Base-by-base conservation (phyloP, 2,888 invertebrate genomes). In the Cartodere bifasciata region DNA sequence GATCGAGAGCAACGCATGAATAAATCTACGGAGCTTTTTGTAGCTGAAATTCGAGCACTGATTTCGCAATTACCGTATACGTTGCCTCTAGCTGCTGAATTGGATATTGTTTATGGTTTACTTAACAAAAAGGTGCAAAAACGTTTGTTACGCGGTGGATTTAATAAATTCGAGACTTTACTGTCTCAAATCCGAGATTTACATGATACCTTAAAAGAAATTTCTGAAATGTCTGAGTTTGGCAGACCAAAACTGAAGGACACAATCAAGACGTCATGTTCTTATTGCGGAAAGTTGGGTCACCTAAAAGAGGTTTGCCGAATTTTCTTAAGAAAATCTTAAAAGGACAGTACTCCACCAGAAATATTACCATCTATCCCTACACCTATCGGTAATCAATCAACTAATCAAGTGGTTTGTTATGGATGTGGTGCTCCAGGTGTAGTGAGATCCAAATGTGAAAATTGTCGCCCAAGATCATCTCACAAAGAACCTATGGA, bases 21-120 rank as follows among this genome's bases (percentile, higher is more conserved):
- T 12, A 25, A 26, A 16, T 24, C 6, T 10, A 24, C 24, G 10
- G 31, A 31, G 11, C 6, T 24, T 15, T 31, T 31, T 16, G 27
- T 27, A 9, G 11, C 10, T 24, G 9, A 24, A 6, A 10, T 24
- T 13, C 29, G 29, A n/a, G 17, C 29, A 13, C 12, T 29, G 10
- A 12, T 25, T 15, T 10, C 24, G 15, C 23, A 26, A 17, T 25
- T 31, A 17, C 31, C 25, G 16, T 26, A 28, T 9, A 16, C n/a
- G 11, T 16, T 31, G 9, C 13, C 31, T 9, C 24, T 24, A 24
- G 24, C 11, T 13, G 24, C 31, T 11, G 24, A 31, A 24, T 12
- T 30, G 10, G 30, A 30, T 23, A 30, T 30, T n/a, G 30, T 30
- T n/a, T 24, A 30, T 14, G 30, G 23, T 31, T 16, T 31, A 15